These are phyloP conservation scores for Melanophora roralis DNA, from an alignment of 2,888 invertebrate genomes.

Conservation along the genomic window DNA sequence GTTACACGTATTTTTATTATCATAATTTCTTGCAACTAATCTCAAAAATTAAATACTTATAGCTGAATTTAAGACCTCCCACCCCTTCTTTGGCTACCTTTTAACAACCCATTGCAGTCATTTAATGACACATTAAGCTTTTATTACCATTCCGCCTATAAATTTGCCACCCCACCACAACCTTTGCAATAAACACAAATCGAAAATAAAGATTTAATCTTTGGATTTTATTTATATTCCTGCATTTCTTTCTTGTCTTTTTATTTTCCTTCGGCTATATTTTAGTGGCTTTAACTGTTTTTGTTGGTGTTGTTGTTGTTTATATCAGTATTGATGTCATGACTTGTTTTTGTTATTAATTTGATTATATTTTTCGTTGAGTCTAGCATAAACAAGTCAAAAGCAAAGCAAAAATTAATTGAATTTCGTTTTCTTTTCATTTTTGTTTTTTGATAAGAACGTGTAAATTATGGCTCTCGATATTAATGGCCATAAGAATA, in stretches of 20 bases:
- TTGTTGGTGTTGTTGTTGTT: background rate
- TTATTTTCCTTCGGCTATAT: background rate
- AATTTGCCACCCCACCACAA: background rate
- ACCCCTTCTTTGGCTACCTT: no score
- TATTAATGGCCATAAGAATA: constrained; percentile 50
- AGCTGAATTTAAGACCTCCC: no score
- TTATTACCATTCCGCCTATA: background rate
- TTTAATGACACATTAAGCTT: background rate
- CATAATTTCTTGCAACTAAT: no score
- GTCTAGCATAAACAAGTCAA: constrained; percentile 73
- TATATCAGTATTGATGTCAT: constrained; percentile 31
- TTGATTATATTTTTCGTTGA: constrained; percentile 77
- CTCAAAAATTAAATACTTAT: no score
- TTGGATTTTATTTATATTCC: background rate
- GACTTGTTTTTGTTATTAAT: constrained; percentile 73
- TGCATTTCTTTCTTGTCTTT: background rate
- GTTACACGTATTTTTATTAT: no score
- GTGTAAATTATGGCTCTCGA: constrained; percentile 57
- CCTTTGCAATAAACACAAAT: background rate
- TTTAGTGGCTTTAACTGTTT: background rate
- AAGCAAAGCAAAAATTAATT: constrained; percentile 52
- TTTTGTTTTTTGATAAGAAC: constrained; percentile 30
- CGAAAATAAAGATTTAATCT: constrained; percentile 36
- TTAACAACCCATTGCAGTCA: background rate
- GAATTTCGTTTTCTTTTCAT: constrained; percentile 29